Percentiles rank a stretch among this genome's conserved stretches.
Evolutionary conservation across 2,113 vertebrate species (phyloP).

Genomic region (Acrocephalus arundinaceus): DNA sequence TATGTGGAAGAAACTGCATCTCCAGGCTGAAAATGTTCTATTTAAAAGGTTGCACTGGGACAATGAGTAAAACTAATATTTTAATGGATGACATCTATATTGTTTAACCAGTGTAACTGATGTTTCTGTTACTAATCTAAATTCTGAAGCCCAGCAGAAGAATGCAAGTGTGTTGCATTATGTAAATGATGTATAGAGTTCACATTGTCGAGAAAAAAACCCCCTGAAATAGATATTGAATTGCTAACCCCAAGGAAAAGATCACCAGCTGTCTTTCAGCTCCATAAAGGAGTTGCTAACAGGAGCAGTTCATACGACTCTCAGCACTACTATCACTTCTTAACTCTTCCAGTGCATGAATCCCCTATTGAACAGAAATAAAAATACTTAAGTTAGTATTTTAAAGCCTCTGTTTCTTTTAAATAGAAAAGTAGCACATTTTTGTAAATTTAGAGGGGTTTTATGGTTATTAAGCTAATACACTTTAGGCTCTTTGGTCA

Average conservation of each 20-base stretch:
- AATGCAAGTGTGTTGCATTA: constrained; percentile 60
- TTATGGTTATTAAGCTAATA: constrained; percentile 37
- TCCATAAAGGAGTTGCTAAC: constrained; percentile 28
- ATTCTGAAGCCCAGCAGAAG: constrained; percentile 50
- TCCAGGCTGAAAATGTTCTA: constrained; percentile 8
- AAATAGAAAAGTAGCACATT: background rate
- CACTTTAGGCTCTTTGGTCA: constrained; percentile 37
- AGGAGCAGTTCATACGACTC: constrained; percentile 8
- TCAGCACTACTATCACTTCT: background rate
- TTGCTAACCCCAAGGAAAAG: constrained; percentile 46
- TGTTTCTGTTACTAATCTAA: constrained; percentile 61
- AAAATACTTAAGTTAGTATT: constrained; percentile 6
- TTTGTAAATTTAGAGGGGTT: background rate
- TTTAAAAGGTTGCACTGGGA: constrained; percentile 46
- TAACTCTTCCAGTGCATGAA: constrained; percentile 22
- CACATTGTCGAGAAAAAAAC: background rate
- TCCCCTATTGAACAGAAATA: background rate
- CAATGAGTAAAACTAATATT: constrained; percentile 61
- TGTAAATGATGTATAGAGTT: constrained; percentile 39
- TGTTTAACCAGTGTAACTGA: constrained; percentile 52
- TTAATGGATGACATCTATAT: constrained; percentile 62
- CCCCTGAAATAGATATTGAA: background rate
- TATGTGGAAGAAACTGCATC: background rate
- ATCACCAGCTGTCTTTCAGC: constrained; percentile 55
- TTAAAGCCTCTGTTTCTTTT: background rate